Evolutionary conservation across 1,140 invertebrate species (phyloP).

Genomic region (Paramacrobiotus metropolitanus): DNA sequence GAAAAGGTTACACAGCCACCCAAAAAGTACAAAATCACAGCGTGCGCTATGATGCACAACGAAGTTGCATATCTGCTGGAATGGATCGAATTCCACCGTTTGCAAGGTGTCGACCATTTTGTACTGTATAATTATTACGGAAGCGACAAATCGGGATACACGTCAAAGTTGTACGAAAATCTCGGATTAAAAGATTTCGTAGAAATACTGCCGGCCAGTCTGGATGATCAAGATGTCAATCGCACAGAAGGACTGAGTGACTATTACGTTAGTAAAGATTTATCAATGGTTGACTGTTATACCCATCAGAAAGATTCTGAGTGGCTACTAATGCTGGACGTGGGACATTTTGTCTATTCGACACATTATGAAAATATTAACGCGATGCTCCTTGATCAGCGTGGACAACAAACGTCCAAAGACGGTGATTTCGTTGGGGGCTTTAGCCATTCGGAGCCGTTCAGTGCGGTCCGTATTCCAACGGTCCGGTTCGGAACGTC

Average conservation of each 20-base stretch:
- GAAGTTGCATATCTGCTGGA: neutral
- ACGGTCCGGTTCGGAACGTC: neutral
- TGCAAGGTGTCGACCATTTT: neutral
- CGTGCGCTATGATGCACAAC: neutral
- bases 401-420: too few relatives aligned
- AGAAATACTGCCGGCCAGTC: neutral
- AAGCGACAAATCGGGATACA: neutral
- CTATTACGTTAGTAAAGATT: neutral
- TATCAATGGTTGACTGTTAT: constrained; percentile 1
- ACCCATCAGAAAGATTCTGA: neutral
- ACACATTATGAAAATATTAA: neutral
- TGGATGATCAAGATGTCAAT: neutral
- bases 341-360: neutral
- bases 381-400: neutral
- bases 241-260: neutral
- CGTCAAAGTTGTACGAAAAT: neutral
- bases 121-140: neutral
- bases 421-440: too few relatives aligned
- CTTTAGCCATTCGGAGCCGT: too few relatives aligned
- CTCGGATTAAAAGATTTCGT: neutral
- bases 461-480: neutral
- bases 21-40: neutral
- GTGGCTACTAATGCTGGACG: neutral
- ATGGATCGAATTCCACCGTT: constrained; percentile 1
- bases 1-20: too few relatives aligned